A percentile compares a stretch with the other conserved stretches of the same genome.
Evolutionary conservation across 2,888 invertebrate species (phyloP).

Genomic region (Ichneumon xanthorius): DNA sequence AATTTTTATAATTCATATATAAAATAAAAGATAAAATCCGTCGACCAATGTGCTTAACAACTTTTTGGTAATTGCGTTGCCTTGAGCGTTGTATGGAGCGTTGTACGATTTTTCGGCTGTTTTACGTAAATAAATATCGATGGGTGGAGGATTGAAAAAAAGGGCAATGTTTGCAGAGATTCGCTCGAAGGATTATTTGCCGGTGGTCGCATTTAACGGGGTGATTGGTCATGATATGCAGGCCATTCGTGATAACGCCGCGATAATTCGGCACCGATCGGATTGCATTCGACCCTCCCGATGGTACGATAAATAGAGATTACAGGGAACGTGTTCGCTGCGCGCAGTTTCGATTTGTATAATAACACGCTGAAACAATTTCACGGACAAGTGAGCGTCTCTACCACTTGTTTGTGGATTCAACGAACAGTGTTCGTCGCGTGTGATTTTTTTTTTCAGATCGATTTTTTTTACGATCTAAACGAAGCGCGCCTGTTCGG

Average conservation of each 20-base stretch:
- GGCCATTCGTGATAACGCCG: slow-evolving; percentile 46
- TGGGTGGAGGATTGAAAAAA: background rate
- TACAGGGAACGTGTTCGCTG: slow-evolving; percentile 35
- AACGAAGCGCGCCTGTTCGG: too few species aligned
- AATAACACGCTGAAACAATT: slow-evolving; percentile 46
- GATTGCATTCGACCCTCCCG: slow-evolving; percentile 32
- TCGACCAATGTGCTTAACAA: too few species aligned
- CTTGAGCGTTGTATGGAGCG: background rate
- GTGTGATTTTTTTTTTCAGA: too few species aligned
- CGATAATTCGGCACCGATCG: slow-evolving; percentile 58
- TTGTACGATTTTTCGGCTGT: too few species aligned
- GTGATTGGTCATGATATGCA: slow-evolving; percentile 8
- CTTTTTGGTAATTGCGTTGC: too few species aligned
- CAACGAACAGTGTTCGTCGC: background rate
- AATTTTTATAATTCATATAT: too few species aligned
- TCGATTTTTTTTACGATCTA: too few species aligned
- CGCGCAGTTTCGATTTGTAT: slow-evolving; percentile 37
- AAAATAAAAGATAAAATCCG: too few species aligned
- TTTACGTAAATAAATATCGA: background rate
- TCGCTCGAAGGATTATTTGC: slow-evolving; percentile 37
- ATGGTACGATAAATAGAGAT: slow-evolving; percentile 61
- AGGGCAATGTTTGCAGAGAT: slow-evolving; percentile 10
- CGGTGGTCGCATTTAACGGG: slow-evolving; percentile 21
- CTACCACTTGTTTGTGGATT: background rate
- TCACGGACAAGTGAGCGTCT: slow-evolving; percentile 25